These are phyloP conservation scores for Sminthopsis crassicaudata DNA, from an alignment of 2,113 vertebrate genomes.

Conservation along the genomic window DNA sequence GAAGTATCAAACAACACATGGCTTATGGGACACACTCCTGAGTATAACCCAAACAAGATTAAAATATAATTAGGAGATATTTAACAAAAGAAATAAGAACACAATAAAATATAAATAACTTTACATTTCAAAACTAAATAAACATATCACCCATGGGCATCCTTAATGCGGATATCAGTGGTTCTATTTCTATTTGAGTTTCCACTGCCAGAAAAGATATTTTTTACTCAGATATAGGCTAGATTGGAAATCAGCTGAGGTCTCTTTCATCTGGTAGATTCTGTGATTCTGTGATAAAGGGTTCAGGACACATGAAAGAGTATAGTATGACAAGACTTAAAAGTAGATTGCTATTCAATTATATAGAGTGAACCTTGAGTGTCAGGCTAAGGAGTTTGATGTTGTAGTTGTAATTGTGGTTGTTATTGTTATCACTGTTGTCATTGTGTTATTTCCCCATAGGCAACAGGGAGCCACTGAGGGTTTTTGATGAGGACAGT, in stretches of 20 bases:
- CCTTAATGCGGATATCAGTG: not conserved
- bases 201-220: not conserved
- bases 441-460: not conserved
- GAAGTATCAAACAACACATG: not conserved
- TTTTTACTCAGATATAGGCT: slow-evolving; percentile 8
- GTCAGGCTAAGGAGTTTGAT: not conserved
- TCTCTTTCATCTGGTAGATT: slow-evolving; percentile 29
- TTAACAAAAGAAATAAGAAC: not conserved
- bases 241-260: slow-evolving; percentile 48
- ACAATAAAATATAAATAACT: not conserved
- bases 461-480: not conserved
- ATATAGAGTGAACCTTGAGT: not conserved
- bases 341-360: not conserved
- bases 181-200: not conserved
- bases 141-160: not conserved
- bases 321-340: not conserved
- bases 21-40: not conserved
- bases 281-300: not conserved
- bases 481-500: not conserved
- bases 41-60: not conserved
- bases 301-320: not conserved
- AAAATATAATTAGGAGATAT: not conserved
- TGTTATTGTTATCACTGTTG: too few species aligned
- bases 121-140: not conserved
- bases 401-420: not conserved